These are phyloP conservation scores for Zonitis immaculata DNA, from an alignment of 2,888 invertebrate genomes.

Conservation along the genomic window DNA sequence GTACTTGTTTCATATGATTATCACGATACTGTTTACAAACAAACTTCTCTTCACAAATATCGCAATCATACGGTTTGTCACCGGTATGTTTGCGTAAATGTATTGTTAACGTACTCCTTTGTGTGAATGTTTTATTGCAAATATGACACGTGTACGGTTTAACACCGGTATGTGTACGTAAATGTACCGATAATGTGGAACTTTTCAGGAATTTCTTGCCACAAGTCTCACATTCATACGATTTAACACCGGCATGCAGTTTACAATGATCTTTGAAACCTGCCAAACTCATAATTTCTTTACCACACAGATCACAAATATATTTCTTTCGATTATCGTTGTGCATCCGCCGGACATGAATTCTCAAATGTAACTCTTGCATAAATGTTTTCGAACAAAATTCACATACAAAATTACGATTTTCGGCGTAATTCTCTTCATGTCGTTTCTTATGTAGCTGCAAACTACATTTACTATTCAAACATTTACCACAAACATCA, in stretches of 20 bases:
- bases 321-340: constrained; percentile 4
- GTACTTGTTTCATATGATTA: background rate
- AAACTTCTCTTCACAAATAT: constrained; percentile 54
- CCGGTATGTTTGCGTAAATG: constrained; percentile 50
- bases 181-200: constrained; percentile 34
- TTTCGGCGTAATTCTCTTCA: background rate
- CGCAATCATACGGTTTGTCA: constrained; percentile 56
- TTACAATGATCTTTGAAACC: constrained; percentile 37
- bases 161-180: constrained; percentile 55
- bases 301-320: constrained; percentile 33
- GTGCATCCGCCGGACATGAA: background rate
- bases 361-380: background rate
- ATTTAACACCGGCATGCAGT: constrained; percentile 33
- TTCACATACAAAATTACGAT: constrained; percentile 1
- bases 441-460: background rate
- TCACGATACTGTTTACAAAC: background rate
- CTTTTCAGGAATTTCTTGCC: constrained; percentile 50
- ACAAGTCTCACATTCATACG: constrained; percentile 45
- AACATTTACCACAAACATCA: background rate
- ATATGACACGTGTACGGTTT: constrained; percentile 57
- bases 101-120: constrained; percentile 36
- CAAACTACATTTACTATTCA: background rate
- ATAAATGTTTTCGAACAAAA: background rate
- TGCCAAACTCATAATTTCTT: constrained; percentile 34
- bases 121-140: constrained; percentile 52